These are phyloP conservation scores for Halocynthia aurantium DNA, from an alignment of 23 tunicate species.

Conservation along the genomic window DNA sequence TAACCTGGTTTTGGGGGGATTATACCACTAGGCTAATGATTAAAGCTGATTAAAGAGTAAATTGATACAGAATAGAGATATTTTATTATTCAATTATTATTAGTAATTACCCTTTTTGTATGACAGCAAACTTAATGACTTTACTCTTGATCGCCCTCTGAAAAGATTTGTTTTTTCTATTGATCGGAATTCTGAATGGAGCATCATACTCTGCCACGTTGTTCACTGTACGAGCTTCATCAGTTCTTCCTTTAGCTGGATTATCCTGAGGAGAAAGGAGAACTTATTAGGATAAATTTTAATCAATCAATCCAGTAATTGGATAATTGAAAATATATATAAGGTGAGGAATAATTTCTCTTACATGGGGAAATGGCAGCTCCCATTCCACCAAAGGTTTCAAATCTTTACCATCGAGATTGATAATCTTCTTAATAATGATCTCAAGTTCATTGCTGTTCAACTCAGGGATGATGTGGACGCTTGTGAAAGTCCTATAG, in stretches of 20 bases:
- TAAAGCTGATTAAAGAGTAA: too few species aligned
- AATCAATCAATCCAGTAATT: background rate
- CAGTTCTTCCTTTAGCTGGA: conserved; percentile 74
- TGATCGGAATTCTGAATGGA: conserved; percentile 71
- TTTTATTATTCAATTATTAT: background rate
- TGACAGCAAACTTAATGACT: conserved; percentile 51
- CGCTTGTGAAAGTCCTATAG: conserved; percentile 46
- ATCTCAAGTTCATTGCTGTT: conserved; percentile 69
- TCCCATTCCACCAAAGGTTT: conserved; percentile 78
- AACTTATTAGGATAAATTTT: background rate
- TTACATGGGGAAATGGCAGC: conserved; percentile 91
- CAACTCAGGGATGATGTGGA: conserved; percentile 54
- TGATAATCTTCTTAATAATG: conserved; percentile 63
- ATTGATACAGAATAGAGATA: too few species aligned
- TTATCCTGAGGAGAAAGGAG: conserved; percentile 37
- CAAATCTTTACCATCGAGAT: conserved; percentile 42
- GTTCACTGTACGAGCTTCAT: conserved; percentile 31
- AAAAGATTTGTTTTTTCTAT: conserved; percentile 44
- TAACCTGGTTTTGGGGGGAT: too few species aligned
- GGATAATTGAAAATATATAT: background rate
- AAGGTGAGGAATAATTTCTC: conserved; percentile 1
- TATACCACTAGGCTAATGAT: too few species aligned
- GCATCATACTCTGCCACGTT: conserved; percentile 30
- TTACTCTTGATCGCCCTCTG: conserved; percentile 79
- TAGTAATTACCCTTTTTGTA: conserved; percentile 70